Evolutionary conservation across 1,140 invertebrate species (phyloP).

Genomic region (Saccostrea echinata): DNA sequence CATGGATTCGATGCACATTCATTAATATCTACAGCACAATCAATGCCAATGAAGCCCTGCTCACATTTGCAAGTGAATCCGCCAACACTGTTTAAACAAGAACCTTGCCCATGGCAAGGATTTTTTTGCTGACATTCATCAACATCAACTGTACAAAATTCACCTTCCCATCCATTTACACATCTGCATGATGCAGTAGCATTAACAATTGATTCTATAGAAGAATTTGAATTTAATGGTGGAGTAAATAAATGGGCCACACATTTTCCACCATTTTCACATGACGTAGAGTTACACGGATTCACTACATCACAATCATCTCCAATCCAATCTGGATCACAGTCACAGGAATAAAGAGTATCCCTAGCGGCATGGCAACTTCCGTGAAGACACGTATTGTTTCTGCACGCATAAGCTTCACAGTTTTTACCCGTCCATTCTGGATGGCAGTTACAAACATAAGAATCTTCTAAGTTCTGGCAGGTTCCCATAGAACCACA

Average conservation of each 20-base stretch:
- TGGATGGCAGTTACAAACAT: neutral
- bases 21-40: neutral
- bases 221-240: neutral
- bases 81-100: neutral
- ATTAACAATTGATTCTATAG: too few species aligned
- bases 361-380: neutral
- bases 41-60: neutral
- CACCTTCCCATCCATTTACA: conserved; percentile 42
- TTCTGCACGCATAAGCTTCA: neutral
- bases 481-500: conserved; percentile 1
- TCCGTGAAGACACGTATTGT: neutral
- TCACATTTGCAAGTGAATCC: neutral
- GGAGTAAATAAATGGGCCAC: neutral
- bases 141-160: conserved; percentile 46
- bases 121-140: conserved; percentile 48
- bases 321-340: neutral
- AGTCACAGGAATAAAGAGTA: conserved; percentile 23
- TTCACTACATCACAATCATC: neutral
- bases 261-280: conserved; percentile 43
- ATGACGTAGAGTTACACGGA: conserved; percentile 7
- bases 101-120: conserved; percentile 5
- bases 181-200: conserved; percentile 43
- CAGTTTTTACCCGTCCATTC: neutral
- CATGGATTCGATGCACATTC: neutral
- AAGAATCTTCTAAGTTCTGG: neutral